Evolutionary conservation across 1,140 invertebrate species (phyloP).

Genomic region (Eulimnadia texana): DNA sequence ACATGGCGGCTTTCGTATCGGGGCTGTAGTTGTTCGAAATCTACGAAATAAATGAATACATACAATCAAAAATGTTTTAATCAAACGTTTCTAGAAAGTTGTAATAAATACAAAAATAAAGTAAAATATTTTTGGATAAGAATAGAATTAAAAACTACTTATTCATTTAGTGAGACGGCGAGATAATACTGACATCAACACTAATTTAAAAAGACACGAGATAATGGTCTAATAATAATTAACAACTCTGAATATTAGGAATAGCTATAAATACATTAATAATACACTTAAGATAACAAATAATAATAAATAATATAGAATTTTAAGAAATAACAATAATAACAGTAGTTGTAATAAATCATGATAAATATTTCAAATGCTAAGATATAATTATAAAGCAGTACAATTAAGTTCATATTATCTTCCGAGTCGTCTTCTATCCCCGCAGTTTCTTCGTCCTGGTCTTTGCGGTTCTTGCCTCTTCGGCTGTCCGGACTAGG

Average conservation of each 20-base stretch:
- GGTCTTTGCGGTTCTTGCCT: slow-evolving; percentile 40
- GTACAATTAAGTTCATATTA: slow-evolving; percentile 54
- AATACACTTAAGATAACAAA: too few species aligned
- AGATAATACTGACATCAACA: too few species aligned
- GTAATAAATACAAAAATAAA: neutral
- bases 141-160: too few species aligned
- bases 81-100: neutral
- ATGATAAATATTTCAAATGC: neutral
- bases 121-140: neutral
- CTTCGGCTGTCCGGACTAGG: slow-evolving; percentile 45
- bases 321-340: too few species aligned
- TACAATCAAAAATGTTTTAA: neutral
- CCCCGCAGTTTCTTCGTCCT: slow-evolving; percentile 29
- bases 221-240: too few species aligned
- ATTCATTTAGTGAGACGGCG: too few species aligned
- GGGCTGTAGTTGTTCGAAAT: slow-evolving; percentile 27
- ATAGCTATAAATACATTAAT: too few species aligned
- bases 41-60: slow-evolving; percentile 16
- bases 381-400: slow-evolving; percentile 34
- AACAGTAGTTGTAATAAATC: neutral
- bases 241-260: too few species aligned
- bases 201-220: too few species aligned
- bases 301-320: too few species aligned
- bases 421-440: slow-evolving; percentile 50
- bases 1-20: slow-evolving; percentile 53